phyloP scores from a whole-genome alignment of 2,888 invertebrate genomes.

The Synanthedon formicaeformis region DNA sequence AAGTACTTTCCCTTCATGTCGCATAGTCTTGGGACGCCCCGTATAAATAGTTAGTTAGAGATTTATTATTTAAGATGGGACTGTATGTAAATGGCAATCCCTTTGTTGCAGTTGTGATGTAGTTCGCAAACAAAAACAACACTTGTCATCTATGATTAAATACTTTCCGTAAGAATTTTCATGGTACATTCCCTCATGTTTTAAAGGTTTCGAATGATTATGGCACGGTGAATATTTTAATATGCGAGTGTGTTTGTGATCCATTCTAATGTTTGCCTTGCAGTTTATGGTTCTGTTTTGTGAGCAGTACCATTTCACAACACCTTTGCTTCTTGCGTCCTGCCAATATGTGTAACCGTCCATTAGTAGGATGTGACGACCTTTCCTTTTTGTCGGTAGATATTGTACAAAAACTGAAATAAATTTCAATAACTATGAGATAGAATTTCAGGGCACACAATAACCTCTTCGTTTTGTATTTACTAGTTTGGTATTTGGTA shows the following conservation, averaged over 20 bases:
- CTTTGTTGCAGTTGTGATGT: too few relatives aligned
- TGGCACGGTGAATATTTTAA: not conserved
- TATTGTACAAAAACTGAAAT: constrained; percentile 11
- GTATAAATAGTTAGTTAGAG: too few relatives aligned
- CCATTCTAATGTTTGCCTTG: constrained; percentile 16
- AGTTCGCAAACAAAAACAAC: too few relatives aligned
- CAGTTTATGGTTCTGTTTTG: constrained; percentile 14
- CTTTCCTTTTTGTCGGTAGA: constrained; percentile 15
- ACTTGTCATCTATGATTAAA: not conserved
- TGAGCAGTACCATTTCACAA: constrained; percentile 21
- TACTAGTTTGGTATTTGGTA: not conserved
- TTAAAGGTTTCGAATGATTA: not conserved
- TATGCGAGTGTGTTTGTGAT: constrained; percentile 3
- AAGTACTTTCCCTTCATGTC: too few relatives aligned
- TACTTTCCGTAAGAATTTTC: not conserved
- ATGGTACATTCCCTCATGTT: not conserved
- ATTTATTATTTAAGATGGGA: too few relatives aligned
- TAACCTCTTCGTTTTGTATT: not conserved
- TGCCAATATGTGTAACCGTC: constrained; percentile 24
- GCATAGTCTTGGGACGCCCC: too few relatives aligned
- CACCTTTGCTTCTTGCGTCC: constrained; percentile 15
- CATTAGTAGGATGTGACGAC: constrained; percentile 13
- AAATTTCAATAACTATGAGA: too few relatives aligned
- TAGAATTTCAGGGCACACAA: too few relatives aligned
- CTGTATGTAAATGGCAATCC: too few relatives aligned